Percentiles rank a stretch among this genome's conserved stretches.
Evolutionary conservation across 2,797 vertebrate genomes (phyloP).

Genomic region (Lacerta agilis): DNA sequence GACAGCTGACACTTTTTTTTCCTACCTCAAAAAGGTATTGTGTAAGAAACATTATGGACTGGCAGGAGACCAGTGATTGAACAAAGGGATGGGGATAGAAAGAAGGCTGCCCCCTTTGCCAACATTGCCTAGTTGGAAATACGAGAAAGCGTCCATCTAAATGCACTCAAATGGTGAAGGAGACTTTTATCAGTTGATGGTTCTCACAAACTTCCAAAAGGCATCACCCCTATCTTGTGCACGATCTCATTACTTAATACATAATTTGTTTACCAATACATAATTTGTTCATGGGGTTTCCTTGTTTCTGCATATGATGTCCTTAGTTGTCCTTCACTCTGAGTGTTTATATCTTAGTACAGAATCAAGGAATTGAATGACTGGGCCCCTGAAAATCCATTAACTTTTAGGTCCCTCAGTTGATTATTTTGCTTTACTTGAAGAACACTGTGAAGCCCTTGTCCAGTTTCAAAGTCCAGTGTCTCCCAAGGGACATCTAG

Average conservation of each 20-base stretch:
- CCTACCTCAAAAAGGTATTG: background rate
- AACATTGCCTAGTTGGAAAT: background rate
- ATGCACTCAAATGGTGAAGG: background rate
- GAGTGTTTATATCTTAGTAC: background rate
- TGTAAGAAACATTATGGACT: background rate
- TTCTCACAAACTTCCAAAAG: background rate
- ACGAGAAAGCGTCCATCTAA: background rate
- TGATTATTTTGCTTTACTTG: background rate
- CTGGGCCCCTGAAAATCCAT: background rate
- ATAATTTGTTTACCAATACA: background rate
- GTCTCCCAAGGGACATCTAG: too few relatives aligned
- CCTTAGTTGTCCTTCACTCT: background rate
- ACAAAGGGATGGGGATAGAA: background rate
- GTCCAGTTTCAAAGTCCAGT: too few relatives aligned
- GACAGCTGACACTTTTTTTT: background rate
- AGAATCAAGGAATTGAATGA: background rate
- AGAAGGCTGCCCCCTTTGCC: background rate
- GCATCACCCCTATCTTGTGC: background rate
- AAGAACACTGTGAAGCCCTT: too few relatives aligned
- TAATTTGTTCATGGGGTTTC: background rate
- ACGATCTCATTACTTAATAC: background rate
- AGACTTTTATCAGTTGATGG: background rate
- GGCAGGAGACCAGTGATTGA: background rate
- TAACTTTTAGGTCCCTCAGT: background rate
- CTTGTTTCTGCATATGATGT: background rate